Evolutionary conservation across 1,140 invertebrate genomes (phyloP).

Genomic region (Diprion similis): DNA sequence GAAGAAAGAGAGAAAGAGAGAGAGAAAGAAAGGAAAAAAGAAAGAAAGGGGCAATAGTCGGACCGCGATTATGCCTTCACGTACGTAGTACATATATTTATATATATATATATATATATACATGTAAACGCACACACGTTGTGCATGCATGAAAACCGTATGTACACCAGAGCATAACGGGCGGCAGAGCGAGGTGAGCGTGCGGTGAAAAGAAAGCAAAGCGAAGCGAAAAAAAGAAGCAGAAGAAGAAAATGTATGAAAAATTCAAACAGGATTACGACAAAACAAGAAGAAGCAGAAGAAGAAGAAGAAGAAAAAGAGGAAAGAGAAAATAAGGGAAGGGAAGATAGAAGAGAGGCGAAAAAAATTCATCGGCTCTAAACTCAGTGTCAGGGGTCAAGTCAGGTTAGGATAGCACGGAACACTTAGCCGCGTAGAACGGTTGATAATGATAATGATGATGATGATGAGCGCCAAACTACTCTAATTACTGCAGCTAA

Average conservation of each 20-base stretch:
- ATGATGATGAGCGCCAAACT: too few species aligned
- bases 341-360: not conserved
- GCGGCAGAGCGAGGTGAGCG: not conserved
- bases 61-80: not conserved
- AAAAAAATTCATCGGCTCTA: not conserved
- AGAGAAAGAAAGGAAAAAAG: not conserved
- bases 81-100: not conserved
- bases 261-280: too few species aligned
- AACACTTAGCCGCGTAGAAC: too few species aligned
- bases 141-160: not conserved
- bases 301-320: not conserved
- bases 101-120: not conserved
- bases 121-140: not conserved
- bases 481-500: too few species aligned
- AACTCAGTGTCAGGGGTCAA: too few species aligned
- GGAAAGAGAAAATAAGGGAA: not conserved
- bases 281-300: not conserved
- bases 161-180: not conserved
- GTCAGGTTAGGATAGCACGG: too few species aligned
- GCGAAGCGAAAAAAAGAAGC: not conserved
- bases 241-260: not conserved
- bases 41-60: not conserved
- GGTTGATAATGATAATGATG: too few species aligned
- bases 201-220: not conserved
- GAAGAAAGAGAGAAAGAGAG: not conserved